Evolutionary conservation across 2,113 vertebrate species (phyloP).

Genomic region (Cochlearius cochlearius): DNA sequence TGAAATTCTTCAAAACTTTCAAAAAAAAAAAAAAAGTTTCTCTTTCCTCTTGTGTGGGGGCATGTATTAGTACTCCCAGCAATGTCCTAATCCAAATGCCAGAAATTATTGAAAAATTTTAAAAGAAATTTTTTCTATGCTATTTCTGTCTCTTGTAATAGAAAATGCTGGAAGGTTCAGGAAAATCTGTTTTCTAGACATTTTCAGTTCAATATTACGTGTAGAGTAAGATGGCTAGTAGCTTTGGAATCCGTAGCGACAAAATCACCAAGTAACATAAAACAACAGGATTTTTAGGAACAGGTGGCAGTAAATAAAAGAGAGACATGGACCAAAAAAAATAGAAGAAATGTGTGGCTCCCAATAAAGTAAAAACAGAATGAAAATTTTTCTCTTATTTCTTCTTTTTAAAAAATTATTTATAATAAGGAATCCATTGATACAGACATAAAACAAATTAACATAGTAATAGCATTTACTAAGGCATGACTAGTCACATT

Average conservation of each 20-base stretch:
- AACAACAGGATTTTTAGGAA: neutral
- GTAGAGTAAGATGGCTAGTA: neutral
- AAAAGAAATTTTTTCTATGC: rapidly evolving
- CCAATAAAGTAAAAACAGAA: neutral
- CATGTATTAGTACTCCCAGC: neutral
- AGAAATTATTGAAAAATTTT: neutral
- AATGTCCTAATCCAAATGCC: neutral
- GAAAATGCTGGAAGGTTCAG: neutral
- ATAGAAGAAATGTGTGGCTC: neutral
- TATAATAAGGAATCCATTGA: neutral
- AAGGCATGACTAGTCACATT: neutral
- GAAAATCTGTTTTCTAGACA: neutral
- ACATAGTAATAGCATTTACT: neutral
- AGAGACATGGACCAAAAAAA: neutral
- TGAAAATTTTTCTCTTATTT: neutral
- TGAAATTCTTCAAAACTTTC: neutral
- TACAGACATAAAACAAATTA: neutral
- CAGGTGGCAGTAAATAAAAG: neutral
- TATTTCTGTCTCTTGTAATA: neutral
- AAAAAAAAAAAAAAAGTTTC: neutral
- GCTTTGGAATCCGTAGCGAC: neutral
- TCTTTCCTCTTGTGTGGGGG: neutral
- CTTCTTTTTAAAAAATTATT: neutral
- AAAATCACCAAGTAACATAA: neutral
- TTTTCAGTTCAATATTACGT: neutral